Evolutionary conservation across 1,140 invertebrate genomes (phyloP).

Genomic region (Maconellicoccus hirsutus): DNA sequence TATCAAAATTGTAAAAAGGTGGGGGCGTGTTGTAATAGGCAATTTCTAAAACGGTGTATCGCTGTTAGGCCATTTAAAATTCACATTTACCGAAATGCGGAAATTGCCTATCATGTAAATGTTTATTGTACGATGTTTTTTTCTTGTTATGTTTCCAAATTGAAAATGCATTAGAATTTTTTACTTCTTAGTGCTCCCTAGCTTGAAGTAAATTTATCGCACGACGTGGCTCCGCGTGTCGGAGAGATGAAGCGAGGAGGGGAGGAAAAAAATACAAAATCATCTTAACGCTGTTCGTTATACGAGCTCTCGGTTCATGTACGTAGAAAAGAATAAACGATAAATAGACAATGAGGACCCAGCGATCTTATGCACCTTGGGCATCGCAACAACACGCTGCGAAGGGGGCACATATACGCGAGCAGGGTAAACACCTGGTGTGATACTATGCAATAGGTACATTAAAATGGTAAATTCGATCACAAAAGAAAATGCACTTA

Average conservation of each 20-base stretch:
- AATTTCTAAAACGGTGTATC: neutral
- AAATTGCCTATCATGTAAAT: slow-evolving; percentile 19
- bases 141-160: neutral
- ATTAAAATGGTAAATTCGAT: slow-evolving; percentile 22
- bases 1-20: slow-evolving; percentile 20
- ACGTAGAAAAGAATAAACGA: neutral
- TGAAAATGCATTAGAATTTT: neutral
- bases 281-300: too few relatives aligned
- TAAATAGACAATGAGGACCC: neutral
- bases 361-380: neutral
- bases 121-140: slow-evolving; percentile 18
- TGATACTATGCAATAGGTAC: slow-evolving; percentile 18
- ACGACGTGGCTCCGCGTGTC: too few relatives aligned
- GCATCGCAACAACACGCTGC: neutral
- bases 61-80: neutral
- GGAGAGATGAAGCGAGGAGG: too few relatives aligned
- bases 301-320: too few relatives aligned
- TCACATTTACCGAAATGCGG: slow-evolving; percentile 11
- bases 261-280: too few relatives aligned
- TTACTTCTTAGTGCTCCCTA: neutral
- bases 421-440: slow-evolving; percentile 21
- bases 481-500: slow-evolving; percentile 22
- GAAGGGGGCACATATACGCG: slow-evolving; percentile 7
- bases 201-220: too few relatives aligned
- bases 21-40: neutral